Evolutionary conservation across 2,797 vertebrate species (phyloP), one percentile per base, ranked within the genome.

Genomic region (Gymnoscopelus microlampas): DNA sequence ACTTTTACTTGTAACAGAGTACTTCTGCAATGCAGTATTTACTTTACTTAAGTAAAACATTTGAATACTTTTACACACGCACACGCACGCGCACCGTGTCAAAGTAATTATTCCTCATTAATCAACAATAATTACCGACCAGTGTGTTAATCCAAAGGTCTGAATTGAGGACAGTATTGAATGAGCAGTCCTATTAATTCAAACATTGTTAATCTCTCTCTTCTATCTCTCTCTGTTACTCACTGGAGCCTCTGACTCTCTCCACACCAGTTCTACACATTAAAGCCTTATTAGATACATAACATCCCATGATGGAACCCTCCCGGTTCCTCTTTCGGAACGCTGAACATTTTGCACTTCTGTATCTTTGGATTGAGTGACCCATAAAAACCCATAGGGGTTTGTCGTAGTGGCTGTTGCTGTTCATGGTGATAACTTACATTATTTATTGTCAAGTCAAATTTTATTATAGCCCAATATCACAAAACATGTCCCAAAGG

Each of bases 101-200:
- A 78, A 73, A 84, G 71, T 84, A 85, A 88, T 90, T 90, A 91
- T 81, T 88, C 74, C 76, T 88, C 80, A 88, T 89, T 91, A 88
- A 88, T 88, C 80, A 70, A 72, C 82, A 79, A 72, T 78, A 83
- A 67, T 66, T 70, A 61, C 44, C 70, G 47, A 79, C 68, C 64
- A 85, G 71, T 83, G 71, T 85, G 86, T 90, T 90, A 87, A 88
- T 89, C 71, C 76, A 71, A 78, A 81, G 82, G 83, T 78, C 79
- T 79, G 78, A 84, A 84, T 82, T 64, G 76, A 75, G 74, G 70
- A 72, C 77, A 75, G 73, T 71, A 75, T 78, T 80, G 85, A 91
- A 87, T 82, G 85, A 90, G 80, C 75, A 72, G 60, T 81, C 70
- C 61, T 81, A 87, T 91, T 87, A 91, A 86, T 82, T 90, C 84